Conservation (phyloP, 2,797 vertebrate genomes). For the Sitta carolinensis region DNA sequence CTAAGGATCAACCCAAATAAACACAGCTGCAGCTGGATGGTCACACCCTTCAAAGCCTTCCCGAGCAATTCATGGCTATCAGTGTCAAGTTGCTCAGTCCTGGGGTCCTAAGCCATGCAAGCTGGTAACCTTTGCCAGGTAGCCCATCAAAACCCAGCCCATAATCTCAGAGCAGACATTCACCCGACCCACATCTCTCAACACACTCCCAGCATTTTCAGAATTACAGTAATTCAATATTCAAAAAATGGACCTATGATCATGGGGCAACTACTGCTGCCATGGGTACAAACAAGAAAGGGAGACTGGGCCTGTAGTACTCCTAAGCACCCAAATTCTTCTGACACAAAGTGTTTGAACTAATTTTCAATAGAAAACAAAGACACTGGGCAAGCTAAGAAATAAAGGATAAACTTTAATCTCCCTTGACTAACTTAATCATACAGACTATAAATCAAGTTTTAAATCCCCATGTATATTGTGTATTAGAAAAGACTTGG, state of each 20-base stretch:
- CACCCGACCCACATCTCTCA: neutral
- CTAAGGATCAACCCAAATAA: too few species aligned
- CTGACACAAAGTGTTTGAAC: conserved; percentile 7
- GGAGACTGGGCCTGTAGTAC: neutral
- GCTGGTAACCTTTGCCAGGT: neutral
- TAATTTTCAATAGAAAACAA: conserved; percentile 19
- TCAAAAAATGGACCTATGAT: neutral
- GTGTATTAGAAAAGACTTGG: conserved; percentile 9
- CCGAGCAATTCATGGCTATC: too few species aligned
- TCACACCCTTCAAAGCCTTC: too few species aligned
- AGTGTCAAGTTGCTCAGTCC: too few species aligned
- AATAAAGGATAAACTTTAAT: conserved; percentile 56
- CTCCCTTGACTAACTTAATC: conserved; percentile 55
- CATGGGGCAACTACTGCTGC: neutral
- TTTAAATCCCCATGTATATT: conserved; percentile 15
- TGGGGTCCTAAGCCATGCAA: too few species aligned
- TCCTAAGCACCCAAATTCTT: neutral
- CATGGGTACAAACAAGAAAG: neutral
- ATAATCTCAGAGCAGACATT: neutral
- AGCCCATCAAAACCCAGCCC: neutral
- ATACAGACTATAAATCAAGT: conserved; percentile 42
- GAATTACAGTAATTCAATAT: neutral
- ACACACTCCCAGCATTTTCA: neutral
- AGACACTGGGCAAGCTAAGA: conserved; percentile 17
- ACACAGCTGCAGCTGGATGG: too few species aligned